Evolutionary conservation across 1,140 invertebrate species (phyloP).

Genomic region (Ephestia elutella): DNA sequence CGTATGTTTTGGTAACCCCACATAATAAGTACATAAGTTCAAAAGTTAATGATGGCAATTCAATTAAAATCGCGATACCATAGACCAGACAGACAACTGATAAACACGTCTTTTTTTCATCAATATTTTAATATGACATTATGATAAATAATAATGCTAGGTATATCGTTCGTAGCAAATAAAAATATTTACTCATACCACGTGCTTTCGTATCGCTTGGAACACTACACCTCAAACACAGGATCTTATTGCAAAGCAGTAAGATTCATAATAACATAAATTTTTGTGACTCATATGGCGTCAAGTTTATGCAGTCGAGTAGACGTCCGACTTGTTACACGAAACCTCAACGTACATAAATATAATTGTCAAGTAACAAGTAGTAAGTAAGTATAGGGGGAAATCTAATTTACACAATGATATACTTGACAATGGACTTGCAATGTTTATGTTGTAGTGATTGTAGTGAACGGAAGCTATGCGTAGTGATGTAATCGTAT

Average conservation of each 20-base stretch:
- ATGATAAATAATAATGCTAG: too few species aligned
- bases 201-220: conserved; percentile 1
- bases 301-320: not conserved
- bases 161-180: not conserved
- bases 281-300: not conserved
- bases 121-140: too few species aligned
- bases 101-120: too few species aligned
- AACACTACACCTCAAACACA: conserved; percentile 2
- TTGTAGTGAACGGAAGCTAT: not conserved
- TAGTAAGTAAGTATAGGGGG: too few species aligned
- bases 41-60: too few species aligned
- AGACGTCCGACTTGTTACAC: not conserved
- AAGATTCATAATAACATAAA: not conserved
- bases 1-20: too few species aligned
- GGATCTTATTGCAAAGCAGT: not conserved
- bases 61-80: too few species aligned
- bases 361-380: not conserved
- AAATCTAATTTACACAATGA: not conserved
- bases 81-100: too few species aligned
- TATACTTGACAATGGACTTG: not conserved
- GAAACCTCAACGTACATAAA: conserved; percentile 5
- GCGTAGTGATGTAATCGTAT: not conserved
- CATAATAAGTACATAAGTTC: too few species aligned
- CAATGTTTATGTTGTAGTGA: not conserved
- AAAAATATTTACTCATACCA: not conserved